Percentiles rank a stretch among this genome's conserved stretches.
Evolutionary conservation across 1,140 invertebrate species (phyloP).

Genomic region (Zophobas morio): DNA sequence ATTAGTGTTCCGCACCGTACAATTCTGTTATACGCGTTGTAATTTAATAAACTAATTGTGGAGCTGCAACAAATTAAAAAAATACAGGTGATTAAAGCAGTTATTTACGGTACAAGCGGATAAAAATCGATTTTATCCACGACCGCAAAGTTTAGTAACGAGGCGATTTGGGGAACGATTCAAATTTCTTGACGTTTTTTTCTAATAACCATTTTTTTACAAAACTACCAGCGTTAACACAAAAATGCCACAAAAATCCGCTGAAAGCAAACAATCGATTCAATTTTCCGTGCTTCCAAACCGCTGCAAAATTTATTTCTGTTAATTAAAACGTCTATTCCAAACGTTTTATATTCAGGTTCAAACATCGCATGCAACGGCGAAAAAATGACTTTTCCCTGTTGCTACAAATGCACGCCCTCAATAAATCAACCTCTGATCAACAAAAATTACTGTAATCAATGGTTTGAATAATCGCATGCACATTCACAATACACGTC

Average conservation of each 20-base stretch:
- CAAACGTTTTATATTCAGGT: background rate
- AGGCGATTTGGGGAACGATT: no score
- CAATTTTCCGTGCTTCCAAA: background rate
- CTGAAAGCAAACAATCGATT: no score
- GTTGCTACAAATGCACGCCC: background rate
- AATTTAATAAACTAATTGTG: no score
- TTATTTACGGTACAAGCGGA: no score
- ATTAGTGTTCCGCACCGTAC: no score
- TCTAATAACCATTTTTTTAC: no score
- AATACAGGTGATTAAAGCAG: no score
- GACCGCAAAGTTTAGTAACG: no score
- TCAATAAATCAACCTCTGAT: slow-evolving; percentile 31
- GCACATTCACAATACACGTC: slow-evolving; percentile 17
- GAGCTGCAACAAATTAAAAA: no score
- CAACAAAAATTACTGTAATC: slow-evolving; percentile 36
- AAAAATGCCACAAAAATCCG: slow-evolving; percentile 10
- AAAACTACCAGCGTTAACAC: background rate
- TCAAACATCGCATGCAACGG: background rate
- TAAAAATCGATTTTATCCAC: no score
- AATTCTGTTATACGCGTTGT: no score
- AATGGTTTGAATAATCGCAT: slow-evolving; percentile 32
- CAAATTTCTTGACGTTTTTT: no score
- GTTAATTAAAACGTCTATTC: slow-evolving; percentile 35
- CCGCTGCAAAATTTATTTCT: slow-evolving; percentile 17
- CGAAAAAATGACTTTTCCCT: background rate